Evolutionary conservation across 2,113 vertebrate species (phyloP), one percentile per base, ranked within the genome.

Genomic region (Vimba vimba): DNA sequence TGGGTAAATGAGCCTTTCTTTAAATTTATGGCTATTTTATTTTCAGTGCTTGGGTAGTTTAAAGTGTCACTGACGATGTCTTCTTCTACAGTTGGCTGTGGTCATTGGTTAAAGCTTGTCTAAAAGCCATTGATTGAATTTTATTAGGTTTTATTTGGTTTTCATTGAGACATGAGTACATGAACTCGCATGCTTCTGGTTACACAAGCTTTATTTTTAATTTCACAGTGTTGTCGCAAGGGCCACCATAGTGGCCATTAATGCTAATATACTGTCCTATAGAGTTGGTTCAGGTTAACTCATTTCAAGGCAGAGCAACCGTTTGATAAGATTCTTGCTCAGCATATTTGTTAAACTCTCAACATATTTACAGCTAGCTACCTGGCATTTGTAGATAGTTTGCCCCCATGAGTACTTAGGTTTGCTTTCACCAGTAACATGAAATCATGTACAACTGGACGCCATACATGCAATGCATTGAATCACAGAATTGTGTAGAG

Each of bases 21-120:
- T 92, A 93, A 93, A 94, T 93, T 93, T 88, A 83, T 79, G 84
- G 66, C 23, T 50, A 2, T 88, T 88, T 83, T 57, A 88, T 78
- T 82, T 86, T 88, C 76, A 59, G 84, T 84, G 69, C 33, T 59
- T 8, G 23, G 66, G 68, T 55, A 36, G 30, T 83, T 59, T 69
- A 55, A 82, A 82, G 64, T 69, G 80, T 82, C 80, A 82, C 64
- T 36, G 80, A 6, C 43, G 64, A 82, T 45, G 43, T 82, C 80
- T 82, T 82, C 25, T 81, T 81, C 79, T 66, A 64, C 6, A 4
- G 13, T 66, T 15, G 17, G 4, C 79, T 47, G 79, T 62, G 43
- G 59, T 47, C 79, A 45, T 81, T 19, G 59, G 39, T 45, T 81
- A 66, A 17, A 43, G 76, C 76, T 59, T 23, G 30, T 59, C 30